Conservation (phyloP, 2,888 invertebrate genomes). For the Dione vanillae region DNA sequence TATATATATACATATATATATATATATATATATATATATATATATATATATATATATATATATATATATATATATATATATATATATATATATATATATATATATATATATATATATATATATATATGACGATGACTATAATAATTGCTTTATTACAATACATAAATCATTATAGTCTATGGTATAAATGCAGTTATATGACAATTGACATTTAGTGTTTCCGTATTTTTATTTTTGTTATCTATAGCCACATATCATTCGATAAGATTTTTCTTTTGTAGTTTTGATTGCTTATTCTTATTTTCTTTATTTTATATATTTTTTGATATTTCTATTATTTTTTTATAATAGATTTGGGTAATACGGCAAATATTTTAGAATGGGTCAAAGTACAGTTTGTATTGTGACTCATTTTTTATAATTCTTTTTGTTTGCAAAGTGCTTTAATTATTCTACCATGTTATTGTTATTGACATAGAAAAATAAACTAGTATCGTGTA, state of each 20-base stretch:
- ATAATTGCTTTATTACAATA: too few relatives aligned
- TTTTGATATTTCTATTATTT: neutral
- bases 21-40: too few relatives aligned
- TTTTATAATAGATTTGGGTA: neutral
- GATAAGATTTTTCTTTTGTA: neutral
- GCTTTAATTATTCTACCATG: constrained; percentile 41
- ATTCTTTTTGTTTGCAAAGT: constrained; percentile 41
- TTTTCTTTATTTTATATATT: neutral
- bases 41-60: too few relatives aligned
- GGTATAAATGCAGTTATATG: neutral
- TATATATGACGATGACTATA: too few relatives aligned
- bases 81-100: too few relatives aligned
- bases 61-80: too few relatives aligned
- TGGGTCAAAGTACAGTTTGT: constrained; percentile 30
- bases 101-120: too few relatives aligned
- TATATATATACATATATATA: too few relatives aligned
- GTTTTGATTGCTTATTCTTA: constrained; percentile 21
- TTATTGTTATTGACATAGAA: constrained; percentile 38
- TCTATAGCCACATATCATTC: constrained; percentile 15
- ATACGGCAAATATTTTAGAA: neutral
- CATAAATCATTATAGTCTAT: neutral
- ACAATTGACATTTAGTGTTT: constrained; percentile 11
- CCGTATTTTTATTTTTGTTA: constrained; percentile 9
- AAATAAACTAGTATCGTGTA: constrained; percentile 27
- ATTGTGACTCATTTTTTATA: constrained; percentile 47